phyloP scores from a whole-genome alignment of 2,797 vertebrate genomes.

The Catamblyrhynchus diadema region DNA sequence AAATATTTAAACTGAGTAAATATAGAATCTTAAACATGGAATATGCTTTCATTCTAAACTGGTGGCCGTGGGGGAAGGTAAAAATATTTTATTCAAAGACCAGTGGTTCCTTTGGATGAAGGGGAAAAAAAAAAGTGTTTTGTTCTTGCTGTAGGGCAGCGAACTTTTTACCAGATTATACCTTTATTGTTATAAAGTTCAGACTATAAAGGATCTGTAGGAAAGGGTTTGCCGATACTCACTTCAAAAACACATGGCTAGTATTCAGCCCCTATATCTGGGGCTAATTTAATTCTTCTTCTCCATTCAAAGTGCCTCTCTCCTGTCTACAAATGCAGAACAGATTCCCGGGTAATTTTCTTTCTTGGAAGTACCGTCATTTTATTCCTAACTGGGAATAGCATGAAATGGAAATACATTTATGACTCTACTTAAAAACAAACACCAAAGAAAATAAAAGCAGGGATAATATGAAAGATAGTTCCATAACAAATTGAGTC shows the following conservation, averaged over 20 bases:
- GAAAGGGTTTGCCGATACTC: slow-evolving; percentile 39
- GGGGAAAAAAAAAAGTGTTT: background rate
- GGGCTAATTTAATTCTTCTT: slow-evolving; percentile 66
- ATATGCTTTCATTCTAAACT: slow-evolving; percentile 62
- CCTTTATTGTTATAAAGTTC: slow-evolving; percentile 43
- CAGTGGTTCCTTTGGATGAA: slow-evolving; percentile 2
- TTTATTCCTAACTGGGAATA: slow-evolving; percentile 67
- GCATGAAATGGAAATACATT: slow-evolving; percentile 46
- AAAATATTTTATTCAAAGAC: slow-evolving; percentile 56
- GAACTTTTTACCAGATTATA: slow-evolving; percentile 42
- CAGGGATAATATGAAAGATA: background rate
- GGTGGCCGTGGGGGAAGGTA: slow-evolving; percentile 31
- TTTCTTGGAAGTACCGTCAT: slow-evolving; percentile 69
- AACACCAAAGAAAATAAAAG: slow-evolving; percentile 8
- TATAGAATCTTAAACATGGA: slow-evolving; percentile 70
- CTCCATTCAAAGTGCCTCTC: slow-evolving; percentile 70
- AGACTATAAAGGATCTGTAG: slow-evolving; percentile 16
- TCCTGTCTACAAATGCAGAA: slow-evolving; percentile 76
- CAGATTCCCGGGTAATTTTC: slow-evolving; percentile 75
- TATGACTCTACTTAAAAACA: slow-evolving; percentile 34
- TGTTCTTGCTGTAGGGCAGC: slow-evolving; percentile 25
- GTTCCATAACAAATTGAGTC: slow-evolving; percentile 5
- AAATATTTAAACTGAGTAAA: slow-evolving; percentile 74
- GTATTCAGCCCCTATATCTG: slow-evolving; percentile 50
- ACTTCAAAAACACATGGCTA: slow-evolving; percentile 62